Evolutionary conservation across 37 sponge, comb jelly and placozoan species (phyloP).

Genomic region (Dysidea cf. avara): DNA sequence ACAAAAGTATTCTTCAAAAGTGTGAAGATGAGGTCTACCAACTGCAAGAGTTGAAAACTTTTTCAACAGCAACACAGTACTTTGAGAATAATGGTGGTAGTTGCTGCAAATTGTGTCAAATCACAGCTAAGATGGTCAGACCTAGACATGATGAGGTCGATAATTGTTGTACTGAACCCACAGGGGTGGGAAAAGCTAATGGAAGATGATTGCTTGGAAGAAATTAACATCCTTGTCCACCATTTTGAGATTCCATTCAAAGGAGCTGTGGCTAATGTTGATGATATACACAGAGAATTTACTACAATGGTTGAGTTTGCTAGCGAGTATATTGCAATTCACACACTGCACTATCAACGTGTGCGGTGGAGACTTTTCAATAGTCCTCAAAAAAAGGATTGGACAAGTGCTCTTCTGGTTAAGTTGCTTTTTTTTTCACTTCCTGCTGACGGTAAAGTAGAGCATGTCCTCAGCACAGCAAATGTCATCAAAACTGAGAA

Average conservation of each 20-base stretch:
- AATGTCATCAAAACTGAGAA: slow-evolving; percentile 56
- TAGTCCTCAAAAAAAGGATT: too few species aligned
- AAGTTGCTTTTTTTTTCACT: slow-evolving; percentile 54
- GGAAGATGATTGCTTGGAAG: slow-evolving; percentile 35
- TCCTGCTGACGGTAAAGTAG: slow-evolving; percentile 66
- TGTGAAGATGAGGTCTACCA: too few species aligned
- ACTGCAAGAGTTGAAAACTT: too few species aligned
- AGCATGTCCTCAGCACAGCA: too few species aligned
- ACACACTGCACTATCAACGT: slow-evolving; percentile 49
- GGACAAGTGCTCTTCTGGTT: slow-evolving; percentile 45
- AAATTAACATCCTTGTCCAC: slow-evolving; percentile 32
- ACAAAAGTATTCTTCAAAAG: too few species aligned
- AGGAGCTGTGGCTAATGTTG: slow-evolving; percentile 35
- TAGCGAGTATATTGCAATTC: slow-evolving; percentile 49
- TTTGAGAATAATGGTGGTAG: too few species aligned
- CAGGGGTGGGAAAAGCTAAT: slow-evolving; percentile 63
- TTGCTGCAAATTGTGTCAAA: too few species aligned
- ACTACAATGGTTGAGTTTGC: slow-evolving; percentile 42
- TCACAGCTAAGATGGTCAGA: too few species aligned
- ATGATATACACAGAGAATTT: slow-evolving; percentile 34
- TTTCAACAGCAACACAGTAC: too few species aligned
- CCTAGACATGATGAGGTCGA: slow-evolving; percentile 30
- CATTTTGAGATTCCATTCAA: slow-evolving; percentile 39
- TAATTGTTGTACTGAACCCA: slow-evolving; percentile 31
- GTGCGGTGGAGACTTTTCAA: slow-evolving; percentile 73